Percentiles rank a stretch among this genome's conserved stretches.
Conservation (phyloP, 2,113 vertebrate genomes). For the Gobiocypris rarus region DNA sequence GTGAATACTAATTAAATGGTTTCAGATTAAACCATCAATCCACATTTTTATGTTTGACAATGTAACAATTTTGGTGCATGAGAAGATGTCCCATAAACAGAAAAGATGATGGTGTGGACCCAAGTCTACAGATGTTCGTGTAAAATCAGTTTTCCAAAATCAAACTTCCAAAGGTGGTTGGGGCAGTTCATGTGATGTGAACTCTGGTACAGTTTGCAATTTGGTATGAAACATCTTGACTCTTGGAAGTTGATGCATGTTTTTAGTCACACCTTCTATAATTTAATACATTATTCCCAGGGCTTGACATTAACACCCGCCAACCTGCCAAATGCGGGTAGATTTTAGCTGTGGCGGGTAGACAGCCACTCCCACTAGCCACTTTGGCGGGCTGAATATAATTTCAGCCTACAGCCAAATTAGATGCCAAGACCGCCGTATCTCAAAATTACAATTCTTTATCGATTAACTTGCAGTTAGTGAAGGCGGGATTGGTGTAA, state of each 20-base stretch:
- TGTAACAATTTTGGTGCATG: slow-evolving; percentile 1
- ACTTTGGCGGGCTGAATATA: too few relatives aligned
- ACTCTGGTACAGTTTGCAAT: background rate
- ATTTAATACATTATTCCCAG: background rate
- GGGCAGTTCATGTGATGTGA: too few relatives aligned
- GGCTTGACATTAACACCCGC: too few relatives aligned
- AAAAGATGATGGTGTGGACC: background rate
- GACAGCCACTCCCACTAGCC: too few relatives aligned
- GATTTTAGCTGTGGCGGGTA: too few relatives aligned
- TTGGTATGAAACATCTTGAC: background rate
- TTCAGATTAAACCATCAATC: slow-evolving; percentile 10
- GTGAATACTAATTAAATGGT: slow-evolving; percentile 49
- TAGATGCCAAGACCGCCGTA: too few relatives aligned
- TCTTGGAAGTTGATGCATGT: background rate
- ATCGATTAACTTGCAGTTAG: too few relatives aligned
- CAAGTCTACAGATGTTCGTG: background rate
- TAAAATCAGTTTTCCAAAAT: background rate
- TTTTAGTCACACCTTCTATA: background rate
- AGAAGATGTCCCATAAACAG: background rate
- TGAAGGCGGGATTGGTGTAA: too few relatives aligned
- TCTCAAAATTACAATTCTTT: too few relatives aligned
- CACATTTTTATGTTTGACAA: slow-evolving; percentile 17
- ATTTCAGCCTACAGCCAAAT: too few relatives aligned
- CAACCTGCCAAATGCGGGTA: too few relatives aligned
- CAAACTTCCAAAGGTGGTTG: background rate